These are phyloP conservation scores for Octomys mimax DNA, from an alignment of 2,797 vertebrate genomes.

Conservation along the genomic window DNA sequence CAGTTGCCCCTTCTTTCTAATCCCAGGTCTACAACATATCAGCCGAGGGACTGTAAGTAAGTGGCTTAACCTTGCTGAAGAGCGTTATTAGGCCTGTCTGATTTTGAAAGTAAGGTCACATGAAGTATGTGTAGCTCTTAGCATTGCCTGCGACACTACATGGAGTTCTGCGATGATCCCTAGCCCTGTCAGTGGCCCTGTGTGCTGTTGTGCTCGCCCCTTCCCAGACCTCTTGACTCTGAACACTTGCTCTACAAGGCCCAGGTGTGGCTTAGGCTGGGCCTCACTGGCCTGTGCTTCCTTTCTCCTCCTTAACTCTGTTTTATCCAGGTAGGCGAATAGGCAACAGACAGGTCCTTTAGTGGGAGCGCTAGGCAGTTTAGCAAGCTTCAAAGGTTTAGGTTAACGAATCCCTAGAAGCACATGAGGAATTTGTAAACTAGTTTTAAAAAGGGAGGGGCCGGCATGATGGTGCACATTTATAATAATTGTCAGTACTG, in stretches of 20 bases:
- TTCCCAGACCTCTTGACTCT: neutral
- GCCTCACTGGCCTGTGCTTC: neutral
- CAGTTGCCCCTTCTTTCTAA: neutral
- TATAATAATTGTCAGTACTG: neutral
- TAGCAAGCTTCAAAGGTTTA: conserved; percentile 33
- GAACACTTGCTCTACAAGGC: neutral
- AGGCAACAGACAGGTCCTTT: neutral
- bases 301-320: neutral
- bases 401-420: conserved; percentile 23
- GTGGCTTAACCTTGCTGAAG: neutral
- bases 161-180: neutral
- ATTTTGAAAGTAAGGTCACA: conserved; percentile 46
- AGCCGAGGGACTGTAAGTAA: neutral
- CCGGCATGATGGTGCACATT: neutral
- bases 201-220: neutral
- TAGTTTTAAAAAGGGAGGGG: neutral
- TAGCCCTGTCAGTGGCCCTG: neutral
- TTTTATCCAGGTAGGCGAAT: neutral
- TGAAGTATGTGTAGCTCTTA: neutral
- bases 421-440: neutral
- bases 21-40: neutral
- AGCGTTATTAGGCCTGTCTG: neutral
- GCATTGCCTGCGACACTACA: neutral
- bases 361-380: neutral
- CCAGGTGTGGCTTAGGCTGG: neutral